phyloP scores from a whole-genome alignment of 2,113 vertebrate genomes.

The Ariopsis seemanni region DNA sequence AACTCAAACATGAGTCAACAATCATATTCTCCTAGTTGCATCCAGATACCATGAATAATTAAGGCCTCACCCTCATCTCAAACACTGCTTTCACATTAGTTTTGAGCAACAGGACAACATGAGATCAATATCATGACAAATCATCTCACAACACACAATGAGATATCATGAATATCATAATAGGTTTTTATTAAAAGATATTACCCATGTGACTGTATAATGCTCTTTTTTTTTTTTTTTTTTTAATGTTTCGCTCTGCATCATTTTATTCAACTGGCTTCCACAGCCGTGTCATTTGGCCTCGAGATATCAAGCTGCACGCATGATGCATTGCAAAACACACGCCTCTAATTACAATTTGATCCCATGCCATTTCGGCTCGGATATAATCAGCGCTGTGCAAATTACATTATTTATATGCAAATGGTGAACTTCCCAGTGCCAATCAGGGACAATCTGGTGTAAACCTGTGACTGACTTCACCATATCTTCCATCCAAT shows the following conservation, averaged over 20 bases:
- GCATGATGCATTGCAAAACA: constrained; percentile 7
- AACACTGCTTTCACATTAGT: neutral
- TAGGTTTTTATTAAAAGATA: neutral
- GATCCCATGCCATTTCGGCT: constrained; percentile 40
- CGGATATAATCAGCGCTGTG: constrained; percentile 33
- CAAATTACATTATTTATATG: constrained; percentile 51
- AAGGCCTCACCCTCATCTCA: neutral
- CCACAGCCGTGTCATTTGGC: neutral
- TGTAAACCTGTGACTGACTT: neutral
- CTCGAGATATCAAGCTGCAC: constrained; percentile 8
- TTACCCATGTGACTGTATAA: neutral
- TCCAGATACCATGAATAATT: neutral
- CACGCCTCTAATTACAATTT: constrained; percentile 39
- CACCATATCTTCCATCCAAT: no score
- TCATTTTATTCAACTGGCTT: neutral
- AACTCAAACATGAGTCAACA: neutral
- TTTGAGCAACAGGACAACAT: neutral
- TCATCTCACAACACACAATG: neutral
- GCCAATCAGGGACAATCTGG: neutral
- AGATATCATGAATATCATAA: neutral
- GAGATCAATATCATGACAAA: neutral
- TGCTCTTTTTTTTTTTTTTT: neutral
- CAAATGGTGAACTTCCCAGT: constrained; percentile 39
- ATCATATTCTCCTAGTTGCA: neutral
- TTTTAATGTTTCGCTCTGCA: neutral